Conservation (phyloP, 2,888 invertebrate species). For the Bombylius major region DNA sequence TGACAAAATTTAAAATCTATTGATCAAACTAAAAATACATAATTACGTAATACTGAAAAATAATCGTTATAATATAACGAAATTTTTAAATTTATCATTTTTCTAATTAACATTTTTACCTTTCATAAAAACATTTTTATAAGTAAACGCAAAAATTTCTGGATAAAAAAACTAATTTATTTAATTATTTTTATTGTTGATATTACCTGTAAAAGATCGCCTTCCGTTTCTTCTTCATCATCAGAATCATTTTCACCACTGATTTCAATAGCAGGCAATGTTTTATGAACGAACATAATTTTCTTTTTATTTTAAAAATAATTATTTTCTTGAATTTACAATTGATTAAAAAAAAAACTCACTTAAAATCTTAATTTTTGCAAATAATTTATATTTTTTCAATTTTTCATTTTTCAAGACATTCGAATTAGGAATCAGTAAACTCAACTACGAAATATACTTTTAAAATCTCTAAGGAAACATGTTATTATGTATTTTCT, state of each 20-base stretch:
- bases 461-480: no score
- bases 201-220: slow-evolving; percentile 32
- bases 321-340: not conserved
- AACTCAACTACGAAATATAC: no score
- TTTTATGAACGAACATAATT: slow-evolving; percentile 7
- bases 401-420: not conserved
- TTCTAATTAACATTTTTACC: no score
- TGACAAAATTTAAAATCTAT: no score
- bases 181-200: not conserved
- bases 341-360: not conserved
- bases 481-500: no score
- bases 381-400: not conserved
- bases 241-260: slow-evolving; percentile 38
- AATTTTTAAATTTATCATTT: not conserved
- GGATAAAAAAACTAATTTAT: not conserved
- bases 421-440: not conserved
- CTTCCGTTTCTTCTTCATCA: slow-evolving; percentile 40
- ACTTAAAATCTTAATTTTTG: not conserved
- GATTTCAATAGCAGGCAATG: not conserved
- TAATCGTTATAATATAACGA: no score
- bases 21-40: not conserved
- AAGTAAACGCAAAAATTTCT: no score
- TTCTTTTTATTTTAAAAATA: not conserved
- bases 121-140: no score
- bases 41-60: not conserved